These are phyloP conservation scores for Sturnira hondurensis DNA, from an alignment of 2,113 vertebrate species.

Conservation along the genomic window DNA sequence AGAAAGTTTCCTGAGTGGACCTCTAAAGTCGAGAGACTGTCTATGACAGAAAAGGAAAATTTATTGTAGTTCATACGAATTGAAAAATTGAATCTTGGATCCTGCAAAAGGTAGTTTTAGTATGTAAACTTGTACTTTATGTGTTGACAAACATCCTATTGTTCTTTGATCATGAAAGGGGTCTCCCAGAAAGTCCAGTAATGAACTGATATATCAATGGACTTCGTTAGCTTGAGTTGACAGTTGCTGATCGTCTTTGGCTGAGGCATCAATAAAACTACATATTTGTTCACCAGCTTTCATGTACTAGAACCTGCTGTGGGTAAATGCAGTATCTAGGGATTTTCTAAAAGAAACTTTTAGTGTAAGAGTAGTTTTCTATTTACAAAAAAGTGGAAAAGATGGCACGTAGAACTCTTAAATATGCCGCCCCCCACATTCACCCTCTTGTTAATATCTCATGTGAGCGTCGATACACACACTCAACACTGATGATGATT, in stretches of 20 bases:
- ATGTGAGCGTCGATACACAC: background rate
- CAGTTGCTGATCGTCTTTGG: background rate
- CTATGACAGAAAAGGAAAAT: background rate
- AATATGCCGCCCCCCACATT: background rate
- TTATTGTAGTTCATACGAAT: background rate
- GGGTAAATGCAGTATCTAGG: background rate
- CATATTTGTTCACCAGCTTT: background rate
- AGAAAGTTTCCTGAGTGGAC: background rate
- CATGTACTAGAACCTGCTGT: background rate
- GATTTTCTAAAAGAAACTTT: background rate
- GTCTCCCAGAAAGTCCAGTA: background rate
- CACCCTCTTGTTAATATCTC: background rate
- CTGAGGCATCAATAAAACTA: background rate
- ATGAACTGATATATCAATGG: background rate
- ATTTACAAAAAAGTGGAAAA: background rate
- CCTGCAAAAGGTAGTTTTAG: background rate
- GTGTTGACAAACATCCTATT: background rate
- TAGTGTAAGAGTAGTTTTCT: background rate
- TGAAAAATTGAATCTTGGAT: background rate
- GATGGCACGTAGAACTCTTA: background rate
- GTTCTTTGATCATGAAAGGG: background rate
- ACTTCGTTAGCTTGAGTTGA: background rate
- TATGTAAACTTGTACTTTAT: background rate
- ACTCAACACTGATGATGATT: too few species aligned
- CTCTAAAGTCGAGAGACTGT: background rate